A percentile compares a stretch with the other conserved stretches of the same genome.
These are phyloP conservation scores for Mythimna impura DNA, from an alignment of 2,888 invertebrate genomes.

Conservation along the genomic window DNA sequence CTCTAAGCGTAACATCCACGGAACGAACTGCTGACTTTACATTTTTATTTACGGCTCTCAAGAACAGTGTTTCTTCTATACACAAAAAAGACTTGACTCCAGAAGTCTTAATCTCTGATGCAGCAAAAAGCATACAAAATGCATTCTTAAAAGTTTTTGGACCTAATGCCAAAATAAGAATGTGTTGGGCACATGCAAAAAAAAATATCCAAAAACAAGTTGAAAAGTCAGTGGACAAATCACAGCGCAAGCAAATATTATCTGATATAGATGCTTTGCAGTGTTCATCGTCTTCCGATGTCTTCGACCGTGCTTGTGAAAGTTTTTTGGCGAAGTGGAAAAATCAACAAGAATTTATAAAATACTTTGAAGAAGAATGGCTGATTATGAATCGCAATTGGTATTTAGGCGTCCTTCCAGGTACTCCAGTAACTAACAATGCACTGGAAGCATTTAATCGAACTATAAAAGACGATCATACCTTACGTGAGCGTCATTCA, in stretches of 20 bases:
- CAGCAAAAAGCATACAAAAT: constrained; percentile 49
- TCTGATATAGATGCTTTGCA: constrained; percentile 24
- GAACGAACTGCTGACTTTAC: constrained; percentile 3
- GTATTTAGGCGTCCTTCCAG: too few species aligned
- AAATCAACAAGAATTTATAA: constrained; percentile 8
- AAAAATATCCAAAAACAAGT: constrained; percentile 19
- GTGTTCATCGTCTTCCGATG: constrained; percentile 1
- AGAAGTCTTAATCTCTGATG: constrained; percentile 38
- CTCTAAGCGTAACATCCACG: constrained; percentile 11
- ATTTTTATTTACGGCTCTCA: constrained; percentile 25
- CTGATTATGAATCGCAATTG: too few species aligned
- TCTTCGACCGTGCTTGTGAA: constrained; percentile 17
- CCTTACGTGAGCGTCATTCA: too few species aligned
- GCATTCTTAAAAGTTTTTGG: constrained; percentile 48
- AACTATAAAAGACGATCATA: too few species aligned
- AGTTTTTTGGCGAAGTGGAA: constrained; percentile 18
- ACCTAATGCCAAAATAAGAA: constrained; percentile 32
- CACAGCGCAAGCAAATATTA: constrained; percentile 4
- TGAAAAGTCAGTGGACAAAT: constrained; percentile 11
- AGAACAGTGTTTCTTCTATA: constrained; percentile 19
- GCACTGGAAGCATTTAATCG: too few species aligned
- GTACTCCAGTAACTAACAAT: too few species aligned
- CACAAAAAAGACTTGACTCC: constrained; percentile 28
- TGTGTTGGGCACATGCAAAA: constrained; percentile 34
- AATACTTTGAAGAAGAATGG: too few species aligned